Evolutionary conservation across 2,888 invertebrate genomes (phyloP).

Genomic region (Drosophila barbarae): DNA sequence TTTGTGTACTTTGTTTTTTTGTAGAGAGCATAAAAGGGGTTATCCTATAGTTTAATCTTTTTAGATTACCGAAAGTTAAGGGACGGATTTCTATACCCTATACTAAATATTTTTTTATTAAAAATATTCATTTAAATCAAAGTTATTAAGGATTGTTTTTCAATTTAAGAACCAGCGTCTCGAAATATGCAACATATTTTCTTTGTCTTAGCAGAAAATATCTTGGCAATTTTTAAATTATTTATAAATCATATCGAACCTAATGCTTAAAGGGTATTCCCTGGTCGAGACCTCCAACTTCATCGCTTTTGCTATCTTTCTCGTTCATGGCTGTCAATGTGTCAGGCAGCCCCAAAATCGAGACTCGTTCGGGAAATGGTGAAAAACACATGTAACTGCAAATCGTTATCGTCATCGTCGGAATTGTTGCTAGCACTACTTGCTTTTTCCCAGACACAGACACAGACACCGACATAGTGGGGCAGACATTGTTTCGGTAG

Average conservation of each 20-base stretch:
- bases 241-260: no score
- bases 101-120: not conserved
- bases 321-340: constrained; percentile 60
- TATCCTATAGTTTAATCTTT: not conserved
- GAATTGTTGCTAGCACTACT: constrained; percentile 16
- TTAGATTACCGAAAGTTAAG: not conserved
- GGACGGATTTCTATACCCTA: not conserved
- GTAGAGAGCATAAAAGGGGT: not conserved
- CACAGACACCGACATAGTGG: not conserved
- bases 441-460: constrained; percentile 2
- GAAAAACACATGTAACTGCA: constrained; percentile 57
- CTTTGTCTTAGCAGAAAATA: not conserved
- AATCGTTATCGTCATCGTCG: constrained; percentile 48
- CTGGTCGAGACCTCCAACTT: not conserved
- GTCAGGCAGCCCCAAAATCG: constrained; percentile 55
- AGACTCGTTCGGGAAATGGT: constrained; percentile 53
- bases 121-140: not conserved
- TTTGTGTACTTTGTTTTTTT: not conserved
- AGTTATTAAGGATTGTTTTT: not conserved
- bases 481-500: constrained; percentile 40
- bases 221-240: no score
- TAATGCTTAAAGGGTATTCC: not conserved
- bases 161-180: not conserved
- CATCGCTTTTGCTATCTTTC: not conserved
- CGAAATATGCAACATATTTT: not conserved